A percentile compares a stretch with the other conserved stretches of the same genome.
Conservation (phyloP, 2,888 invertebrate genomes). For the Drosophila buzzatii region DNA sequence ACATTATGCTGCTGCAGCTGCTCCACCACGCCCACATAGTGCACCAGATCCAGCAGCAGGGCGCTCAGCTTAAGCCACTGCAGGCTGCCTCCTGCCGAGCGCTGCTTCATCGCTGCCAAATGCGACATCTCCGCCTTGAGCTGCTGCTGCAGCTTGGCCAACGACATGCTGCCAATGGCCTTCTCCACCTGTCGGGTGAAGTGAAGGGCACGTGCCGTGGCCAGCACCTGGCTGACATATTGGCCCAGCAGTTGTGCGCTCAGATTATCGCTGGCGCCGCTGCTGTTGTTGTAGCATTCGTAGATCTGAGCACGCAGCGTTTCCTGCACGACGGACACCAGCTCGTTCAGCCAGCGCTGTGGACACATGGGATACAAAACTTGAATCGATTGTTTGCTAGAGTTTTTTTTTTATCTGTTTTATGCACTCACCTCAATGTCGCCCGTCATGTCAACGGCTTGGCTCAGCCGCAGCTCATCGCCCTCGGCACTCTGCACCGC, state of each 20-base stretch:
- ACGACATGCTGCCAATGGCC: slow-evolving; percentile 89
- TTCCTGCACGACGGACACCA: slow-evolving; percentile 93
- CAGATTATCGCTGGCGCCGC: slow-evolving; percentile 77
- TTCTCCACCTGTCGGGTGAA: slow-evolving; percentile 94
- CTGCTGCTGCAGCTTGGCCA: slow-evolving; percentile 86
- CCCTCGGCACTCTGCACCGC: slow-evolving; percentile 86
- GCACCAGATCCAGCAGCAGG: slow-evolving; percentile 96
- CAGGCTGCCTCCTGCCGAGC: slow-evolving; percentile 85
- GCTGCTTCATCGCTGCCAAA: slow-evolving; percentile 78
- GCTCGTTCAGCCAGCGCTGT: slow-evolving; percentile 86
- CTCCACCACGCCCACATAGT: slow-evolving; percentile 94
- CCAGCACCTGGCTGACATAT: slow-evolving; percentile 90
- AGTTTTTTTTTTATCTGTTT: not conserved
- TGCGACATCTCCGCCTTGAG: slow-evolving; percentile 85
- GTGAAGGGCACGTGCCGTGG: slow-evolving; percentile 92
- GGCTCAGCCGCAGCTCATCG: slow-evolving; percentile 77
- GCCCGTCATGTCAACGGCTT: slow-evolving; percentile 82
- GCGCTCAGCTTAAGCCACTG: slow-evolving; percentile 95
- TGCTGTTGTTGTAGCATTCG: slow-evolving; percentile 85
- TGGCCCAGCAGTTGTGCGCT: slow-evolving; percentile 86
- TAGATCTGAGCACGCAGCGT: slow-evolving; percentile 90
- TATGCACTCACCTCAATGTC: slow-evolving; percentile 80
- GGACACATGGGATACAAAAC: not conserved
- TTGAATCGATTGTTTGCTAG: not conserved
- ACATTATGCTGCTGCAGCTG: slow-evolving; percentile 90